Base-by-base conservation (phyloP, 2,797 vertebrate species). In the Sebastes cheni region DNA sequence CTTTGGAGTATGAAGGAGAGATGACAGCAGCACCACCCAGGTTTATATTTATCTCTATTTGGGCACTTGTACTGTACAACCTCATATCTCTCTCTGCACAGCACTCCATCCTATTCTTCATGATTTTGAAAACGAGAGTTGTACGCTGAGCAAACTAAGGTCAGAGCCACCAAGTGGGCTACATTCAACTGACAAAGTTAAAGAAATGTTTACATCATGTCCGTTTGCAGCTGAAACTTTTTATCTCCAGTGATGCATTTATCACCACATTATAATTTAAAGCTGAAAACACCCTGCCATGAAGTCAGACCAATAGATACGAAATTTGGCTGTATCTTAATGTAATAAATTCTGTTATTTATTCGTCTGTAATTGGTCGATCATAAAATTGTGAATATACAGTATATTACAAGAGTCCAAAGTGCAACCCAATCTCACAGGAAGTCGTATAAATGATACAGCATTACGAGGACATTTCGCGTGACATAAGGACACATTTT, bases 11-110 rank as follows among this genome's bases (percentile, higher is more conserved):
- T 64, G 27, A 72, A 79, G 70, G 54, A 60, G 65, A 34, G 78
- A 75, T 60, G 32, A 69, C 65, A 69, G 66, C 56, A 64, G 73
- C 11, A 67, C 54, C 68, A 64, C 69, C 61, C 61, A 34, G 77
- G 62, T 72, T 84, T 86, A 83, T 82, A 87, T 87, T 73, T 79
- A 86, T 83, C 84, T 84, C 67, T 39, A 20, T 80, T 80, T 66
- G 60, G 39, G 59, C 75, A 83, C 85, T 88, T 81, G 70, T 60
- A 62, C 73, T 81, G 70, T 60, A 59, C 73, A 66, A 18, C n/a
- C 56, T 60, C 42, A 29, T 75, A 54, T 85, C 69, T 80, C 55
- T 75, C 72, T 86, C 46, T 32, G 27, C 29, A 34, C 77, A 78
- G 67, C 56, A n/a, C 59, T 59, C 7, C 42, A 66, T 64, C 74